A percentile compares a stretch with the other conserved stretches of the same genome.
phyloP scores from a whole-genome alignment of 2,113 vertebrate genomes.

The Symphodus melops region DNA sequence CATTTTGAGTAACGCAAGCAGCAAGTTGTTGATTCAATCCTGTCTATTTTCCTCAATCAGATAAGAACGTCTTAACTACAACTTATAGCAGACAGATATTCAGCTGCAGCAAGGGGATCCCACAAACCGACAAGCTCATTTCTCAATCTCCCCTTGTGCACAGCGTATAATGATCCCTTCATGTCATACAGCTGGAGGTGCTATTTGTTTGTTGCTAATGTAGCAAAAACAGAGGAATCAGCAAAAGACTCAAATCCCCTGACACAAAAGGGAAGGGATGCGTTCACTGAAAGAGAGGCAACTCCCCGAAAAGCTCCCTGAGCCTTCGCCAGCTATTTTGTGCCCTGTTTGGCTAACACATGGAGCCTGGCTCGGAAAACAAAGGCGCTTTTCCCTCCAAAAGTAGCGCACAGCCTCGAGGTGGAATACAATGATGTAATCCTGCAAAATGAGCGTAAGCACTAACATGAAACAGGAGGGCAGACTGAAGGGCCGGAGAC shows the following conservation, averaged over 20 bases:
- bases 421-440: slow-evolving; percentile 69
- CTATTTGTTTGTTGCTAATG: slow-evolving; percentile 70
- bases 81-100: slow-evolving; percentile 54
- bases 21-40: slow-evolving; percentile 46
- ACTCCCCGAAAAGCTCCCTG: slow-evolving; percentile 50
- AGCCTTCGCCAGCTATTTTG: slow-evolving; percentile 67
- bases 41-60: slow-evolving; percentile 50
- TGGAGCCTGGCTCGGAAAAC: slow-evolving; percentile 64
- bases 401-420: slow-evolving; percentile 59
- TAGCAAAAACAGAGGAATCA: slow-evolving; percentile 56
- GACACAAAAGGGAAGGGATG: slow-evolving; percentile 61
- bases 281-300: slow-evolving; percentile 53
- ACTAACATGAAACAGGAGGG: slow-evolving; percentile 23
- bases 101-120: slow-evolving; percentile 45
- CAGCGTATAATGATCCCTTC: slow-evolving; percentile 51
- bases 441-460: slow-evolving; percentile 53
- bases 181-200: slow-evolving; percentile 62
- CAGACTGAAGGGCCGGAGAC: slow-evolving; percentile 26
- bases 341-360: slow-evolving; percentile 64
- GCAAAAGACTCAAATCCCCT: slow-evolving; percentile 59
- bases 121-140: slow-evolving; percentile 58
- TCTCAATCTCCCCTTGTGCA: slow-evolving; percentile 50
- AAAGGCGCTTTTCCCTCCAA: slow-evolving; percentile 64
- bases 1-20: not conserved
- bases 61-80: slow-evolving; percentile 55